Base-by-base conservation (phyloP, 2,797 vertebrate species). In the Chelonia mydas region DNA sequence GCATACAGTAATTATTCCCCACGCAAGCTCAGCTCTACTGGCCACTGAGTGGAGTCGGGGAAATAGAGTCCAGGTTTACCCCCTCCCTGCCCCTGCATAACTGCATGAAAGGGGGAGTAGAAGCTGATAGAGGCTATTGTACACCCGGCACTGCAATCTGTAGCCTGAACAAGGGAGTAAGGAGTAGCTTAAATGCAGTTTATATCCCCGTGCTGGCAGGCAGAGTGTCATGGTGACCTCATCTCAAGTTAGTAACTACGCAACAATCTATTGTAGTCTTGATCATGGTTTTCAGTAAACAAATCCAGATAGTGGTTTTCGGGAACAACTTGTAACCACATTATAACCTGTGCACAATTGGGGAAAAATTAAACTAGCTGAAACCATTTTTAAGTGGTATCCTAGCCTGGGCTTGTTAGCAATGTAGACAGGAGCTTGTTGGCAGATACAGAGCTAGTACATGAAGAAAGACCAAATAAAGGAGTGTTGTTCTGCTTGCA, bases 291-390 rank as follows among this genome's bases (percentile, higher is more conserved):
- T 94, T 89, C 37, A 6, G 27, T 47, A 84, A 17, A 68, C 6
- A 94, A 76, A 81, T 57, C n/a, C 80, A 83, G 27, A n/a, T 6
- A 84, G 9, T 49, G 87, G 80, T 89, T 90, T 93, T 95, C 68
- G 86, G 78, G 93, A 95, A 94, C 90, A 54, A 11, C 41, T 88
- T 81, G 95, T 95, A 96, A 88, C 53, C 25, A 47, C 41, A 25
- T 76, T 47, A 47, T 76, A 28, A 11, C 61, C 83, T 86, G 85
- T 72, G 72, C 92, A 89, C 88, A 79, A 11, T 17, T 17, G 88
- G 53, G 93, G 68, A 91, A 93, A 91, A 92, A 13, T 83, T 84
- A 76, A 45, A 47, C 11, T 25, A 47, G 11, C 2, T 59, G 12
- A 92, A 90, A 85, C 87, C 87, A 31, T 87, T 61, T 84, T 94